A percentile compares a stretch with the other conserved stretches of the same genome.
phyloP scores from a whole-genome alignment of 2,888 invertebrate genomes.

The Xylocampa areola region DNA sequence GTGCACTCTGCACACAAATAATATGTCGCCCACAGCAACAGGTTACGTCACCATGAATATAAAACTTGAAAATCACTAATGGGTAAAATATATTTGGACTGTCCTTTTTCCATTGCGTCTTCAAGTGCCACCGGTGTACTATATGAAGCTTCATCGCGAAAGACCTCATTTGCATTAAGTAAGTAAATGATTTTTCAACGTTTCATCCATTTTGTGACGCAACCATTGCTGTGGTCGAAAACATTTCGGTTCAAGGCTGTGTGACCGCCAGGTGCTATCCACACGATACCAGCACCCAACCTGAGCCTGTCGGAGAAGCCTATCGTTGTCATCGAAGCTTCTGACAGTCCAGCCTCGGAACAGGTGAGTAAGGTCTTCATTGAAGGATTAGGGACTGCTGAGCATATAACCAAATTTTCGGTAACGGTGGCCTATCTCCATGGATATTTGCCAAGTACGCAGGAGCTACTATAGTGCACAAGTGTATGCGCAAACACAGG shows the following conservation, averaged over 20 bases:
- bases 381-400: not conserved
- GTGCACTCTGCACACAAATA: constrained; percentile 61
- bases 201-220: constrained; percentile 63
- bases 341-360: constrained; percentile 64
- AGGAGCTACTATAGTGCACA: too few species aligned
- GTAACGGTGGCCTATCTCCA: too few species aligned
- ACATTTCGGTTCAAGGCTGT: constrained; percentile 72
- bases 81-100: too few species aligned
- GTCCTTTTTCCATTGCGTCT: too few species aligned
- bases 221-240: constrained; percentile 69
- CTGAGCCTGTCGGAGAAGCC: constrained; percentile 92
- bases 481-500: too few species aligned
- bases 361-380: constrained; percentile 63
- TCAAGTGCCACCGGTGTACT: too few species aligned
- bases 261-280: constrained; percentile 92
- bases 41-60: constrained; percentile 37
- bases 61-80: too few species aligned
- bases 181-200: too few species aligned
- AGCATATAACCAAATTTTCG: too few species aligned
- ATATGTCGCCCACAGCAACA: constrained; percentile 54
- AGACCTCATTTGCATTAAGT: too few species aligned
- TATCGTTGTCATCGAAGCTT: constrained; percentile 81
- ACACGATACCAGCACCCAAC: constrained; percentile 96
- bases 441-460: too few species aligned
- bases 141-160: too few species aligned